Evolutionary conservation across 2,797 vertebrate species (phyloP).

Genomic region (Clangula hyemalis): DNA sequence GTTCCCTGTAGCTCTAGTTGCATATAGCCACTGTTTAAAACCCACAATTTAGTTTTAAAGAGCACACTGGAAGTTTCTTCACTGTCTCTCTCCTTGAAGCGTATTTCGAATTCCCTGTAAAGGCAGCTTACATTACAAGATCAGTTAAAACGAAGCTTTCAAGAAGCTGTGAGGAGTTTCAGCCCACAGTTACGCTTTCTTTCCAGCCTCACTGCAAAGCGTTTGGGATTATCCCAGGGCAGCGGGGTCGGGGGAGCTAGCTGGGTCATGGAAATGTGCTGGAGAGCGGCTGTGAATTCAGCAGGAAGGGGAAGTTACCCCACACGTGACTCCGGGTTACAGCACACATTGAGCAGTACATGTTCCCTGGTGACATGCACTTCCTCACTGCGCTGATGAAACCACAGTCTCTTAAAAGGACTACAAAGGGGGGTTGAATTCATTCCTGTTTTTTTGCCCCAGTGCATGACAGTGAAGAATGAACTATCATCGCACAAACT

Average conservation of each 20-base stretch:
- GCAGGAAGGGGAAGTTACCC: constrained; percentile 37
- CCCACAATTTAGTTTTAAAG: not conserved
- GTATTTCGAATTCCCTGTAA: not conserved
- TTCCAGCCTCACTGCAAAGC: not conserved
- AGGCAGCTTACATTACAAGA: not conserved
- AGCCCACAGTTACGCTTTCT: not conserved
- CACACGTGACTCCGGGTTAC: not conserved
- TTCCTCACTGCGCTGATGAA: not conserved
- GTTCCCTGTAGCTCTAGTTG: not conserved
- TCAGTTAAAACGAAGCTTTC: not conserved
- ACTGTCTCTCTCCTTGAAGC: not conserved
- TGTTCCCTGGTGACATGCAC: not conserved
- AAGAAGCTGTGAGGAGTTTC: not conserved
- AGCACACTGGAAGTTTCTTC: not conserved
- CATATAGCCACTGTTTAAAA: not conserved
- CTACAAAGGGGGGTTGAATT: not conserved
- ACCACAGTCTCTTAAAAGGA: not conserved
- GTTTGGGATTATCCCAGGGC: not conserved
- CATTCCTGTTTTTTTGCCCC: constrained; percentile 16
- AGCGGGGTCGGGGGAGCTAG: not conserved
- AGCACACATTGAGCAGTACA: not conserved
- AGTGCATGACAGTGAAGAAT: not conserved
- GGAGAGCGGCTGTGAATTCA: not conserved
- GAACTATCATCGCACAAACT: not conserved
- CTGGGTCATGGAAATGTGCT: not conserved